Base-by-base conservation (phyloP, 2,888 invertebrate genomes). In the Caenorhabditis uteleia region DNA sequence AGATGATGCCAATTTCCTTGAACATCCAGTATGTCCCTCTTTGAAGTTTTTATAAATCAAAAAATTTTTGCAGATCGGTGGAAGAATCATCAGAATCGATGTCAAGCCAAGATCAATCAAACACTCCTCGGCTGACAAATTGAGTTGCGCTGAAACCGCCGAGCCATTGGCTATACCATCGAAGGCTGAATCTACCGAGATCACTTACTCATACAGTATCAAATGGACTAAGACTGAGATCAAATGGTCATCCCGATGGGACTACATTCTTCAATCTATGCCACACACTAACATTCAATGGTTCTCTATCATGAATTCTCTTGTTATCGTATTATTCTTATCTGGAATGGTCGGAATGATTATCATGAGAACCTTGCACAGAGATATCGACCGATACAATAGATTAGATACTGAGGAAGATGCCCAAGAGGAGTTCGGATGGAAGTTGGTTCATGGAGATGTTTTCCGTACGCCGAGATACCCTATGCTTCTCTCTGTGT, bases 271-370 rank as follows among this genome's bases (percentile, higher is more conserved):
- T 59, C 94, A 95, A 85, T 94, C 95, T 0, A 93, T 95, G 91
- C 95, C 94, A 0, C 94, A 95, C 84, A 92, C 95, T 0, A 95
- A 75, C 62, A 73, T 77, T 26, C 67, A 80, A 48, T 80, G 75
- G 82, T 84, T 74, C 83, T 95, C 94, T 71, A 98, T 98, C 82
- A 87, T 98, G 66, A 98, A 98, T 85, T 95, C 95, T 0, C 87
- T 98, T 77, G 94, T 98, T 55, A 98, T 98, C 75, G 87, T 87
- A 8, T 77, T 87, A 33, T 98, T 98, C 86, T 87, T 98, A 20
- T 93, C 95, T 74, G 98, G 97, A 74, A 98, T 98, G 97, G 95
- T 98, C 16, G 97, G 95, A 26, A 98, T 98, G 97, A 98, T 98
- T 81, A 88, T 98, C 85, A 86, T 98, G 74, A 88, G 97, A 66